phyloP scores from a whole-genome alignment of 1,140 invertebrate genomes.

The Drosophila bocki region DNA sequence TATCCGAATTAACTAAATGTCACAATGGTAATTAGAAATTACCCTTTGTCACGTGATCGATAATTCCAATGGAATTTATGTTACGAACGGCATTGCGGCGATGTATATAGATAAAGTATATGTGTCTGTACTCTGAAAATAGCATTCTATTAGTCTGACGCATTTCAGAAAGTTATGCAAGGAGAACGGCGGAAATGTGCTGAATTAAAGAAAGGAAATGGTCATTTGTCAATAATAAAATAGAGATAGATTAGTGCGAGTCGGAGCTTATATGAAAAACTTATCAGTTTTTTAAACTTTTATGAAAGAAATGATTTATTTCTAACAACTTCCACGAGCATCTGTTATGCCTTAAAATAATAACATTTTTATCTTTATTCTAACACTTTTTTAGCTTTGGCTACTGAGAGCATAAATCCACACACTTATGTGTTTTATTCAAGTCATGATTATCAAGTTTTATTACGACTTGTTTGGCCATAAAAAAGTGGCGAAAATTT shows the following conservation, averaged over 20 bases:
- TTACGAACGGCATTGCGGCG: conserved; percentile 6
- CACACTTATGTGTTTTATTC: conserved; percentile 17
- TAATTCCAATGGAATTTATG: conserved; percentile 36
- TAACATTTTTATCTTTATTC: conserved; percentile 15
- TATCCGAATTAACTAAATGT: conserved; percentile 23
- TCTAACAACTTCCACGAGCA: too few relatives aligned
- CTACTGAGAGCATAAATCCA: not conserved
- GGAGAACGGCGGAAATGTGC: conserved; percentile 18
- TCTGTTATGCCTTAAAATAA: not conserved
- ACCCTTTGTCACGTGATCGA: conserved; percentile 28
- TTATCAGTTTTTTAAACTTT: not conserved
- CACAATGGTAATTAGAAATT: conserved; percentile 27
- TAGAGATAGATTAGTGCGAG: not conserved
- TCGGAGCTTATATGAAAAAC: not conserved
- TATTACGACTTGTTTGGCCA: not conserved
- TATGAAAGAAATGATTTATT: not conserved
- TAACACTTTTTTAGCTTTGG: not conserved
- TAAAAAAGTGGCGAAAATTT: conserved; percentile 11
- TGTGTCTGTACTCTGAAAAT: conserved; percentile 51
- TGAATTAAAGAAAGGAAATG: conserved; percentile 9
- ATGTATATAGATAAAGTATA: conserved; percentile 22
- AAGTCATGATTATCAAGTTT: conserved; percentile 29
- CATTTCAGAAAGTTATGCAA: conserved; percentile 59
- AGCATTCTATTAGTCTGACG: conserved; percentile 44
- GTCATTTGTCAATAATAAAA: conserved; percentile 1